Conservation (phyloP, 2,113 vertebrate species). For the Myocastor coypus region DNA sequence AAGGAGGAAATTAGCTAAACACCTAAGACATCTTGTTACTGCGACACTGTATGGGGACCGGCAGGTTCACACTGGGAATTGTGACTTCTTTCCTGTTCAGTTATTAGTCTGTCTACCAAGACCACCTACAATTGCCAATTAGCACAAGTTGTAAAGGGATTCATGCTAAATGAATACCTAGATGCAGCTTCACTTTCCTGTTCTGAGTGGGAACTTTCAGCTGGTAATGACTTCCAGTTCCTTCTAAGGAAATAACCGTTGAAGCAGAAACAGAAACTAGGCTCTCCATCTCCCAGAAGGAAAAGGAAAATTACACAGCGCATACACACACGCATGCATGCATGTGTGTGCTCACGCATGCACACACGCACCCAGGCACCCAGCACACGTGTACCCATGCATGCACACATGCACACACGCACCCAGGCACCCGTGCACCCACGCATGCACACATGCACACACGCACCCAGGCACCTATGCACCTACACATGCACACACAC, state of each 20-base stretch:
- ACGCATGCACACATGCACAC: rapidly evolving
- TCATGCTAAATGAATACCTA: constrained; percentile 18
- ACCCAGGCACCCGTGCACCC: too few relatives aligned
- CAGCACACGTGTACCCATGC: neutral
- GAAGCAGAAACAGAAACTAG: constrained; percentile 3
- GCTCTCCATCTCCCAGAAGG: neutral
- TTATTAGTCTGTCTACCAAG: constrained; percentile 70
- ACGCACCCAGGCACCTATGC: neutral
- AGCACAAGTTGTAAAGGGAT: constrained; percentile 64
- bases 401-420: neutral
- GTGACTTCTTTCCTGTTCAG: constrained; percentile 63
- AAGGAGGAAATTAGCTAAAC: neutral
- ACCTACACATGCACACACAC: neutral
- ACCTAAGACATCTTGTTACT: neutral
- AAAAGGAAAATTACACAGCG: neutral
- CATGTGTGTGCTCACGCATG: too few relatives aligned
- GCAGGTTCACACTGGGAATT: constrained; percentile 37
- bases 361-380: too few relatives aligned
- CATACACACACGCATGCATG: too few relatives aligned
- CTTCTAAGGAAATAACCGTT: constrained; percentile 21
- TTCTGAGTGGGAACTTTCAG: constrained; percentile 23
- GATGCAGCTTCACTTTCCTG: neutral
- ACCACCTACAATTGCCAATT: constrained; percentile 72
- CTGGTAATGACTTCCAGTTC: constrained; percentile 22
- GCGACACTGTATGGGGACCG: neutral